A percentile compares a stretch with the other conserved stretches of the same genome.
Evolutionary conservation across 2,888 invertebrate genomes (phyloP).

Genomic region (Leuctra nigra): DNA sequence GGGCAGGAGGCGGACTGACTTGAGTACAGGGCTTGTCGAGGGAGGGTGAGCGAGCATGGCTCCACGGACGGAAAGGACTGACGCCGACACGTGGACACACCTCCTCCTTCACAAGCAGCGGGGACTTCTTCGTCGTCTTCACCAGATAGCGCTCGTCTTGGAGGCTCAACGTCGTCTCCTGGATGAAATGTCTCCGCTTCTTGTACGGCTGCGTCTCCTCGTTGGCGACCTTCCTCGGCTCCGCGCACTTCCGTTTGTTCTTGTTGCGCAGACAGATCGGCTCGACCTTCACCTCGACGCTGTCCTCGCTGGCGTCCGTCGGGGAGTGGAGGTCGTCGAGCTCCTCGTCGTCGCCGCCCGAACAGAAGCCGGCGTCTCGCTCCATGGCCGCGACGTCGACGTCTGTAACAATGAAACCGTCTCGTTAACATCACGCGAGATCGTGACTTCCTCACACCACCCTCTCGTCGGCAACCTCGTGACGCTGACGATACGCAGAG

Average conservation of each 20-base stretch:
- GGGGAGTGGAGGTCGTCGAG: slow-evolving; percentile 49
- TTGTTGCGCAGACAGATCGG: slow-evolving; percentile 48
- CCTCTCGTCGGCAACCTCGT: not conserved
- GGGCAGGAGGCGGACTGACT: slow-evolving; percentile 4
- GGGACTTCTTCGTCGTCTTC: not conserved
- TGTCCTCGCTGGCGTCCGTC: slow-evolving; percentile 57
- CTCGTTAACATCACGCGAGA: too few species aligned
- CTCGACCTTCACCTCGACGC: slow-evolving; percentile 55
- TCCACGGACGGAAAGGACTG: slow-evolving; percentile 61
- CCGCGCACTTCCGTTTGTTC: slow-evolving; percentile 61
- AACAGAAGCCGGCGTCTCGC: slow-evolving; percentile 57
- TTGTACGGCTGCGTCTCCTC: slow-evolving; percentile 52
- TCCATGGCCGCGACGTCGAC: slow-evolving; percentile 8
- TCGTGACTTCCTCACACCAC: too few species aligned
- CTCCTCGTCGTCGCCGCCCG: slow-evolving; percentile 50
- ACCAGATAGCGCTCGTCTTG: slow-evolving; percentile 5
- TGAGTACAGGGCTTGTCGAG: slow-evolving; percentile 7
- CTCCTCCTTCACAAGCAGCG: slow-evolving; percentile 1
- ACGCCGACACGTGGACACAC: slow-evolving; percentile 17
- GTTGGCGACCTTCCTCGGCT: slow-evolving; percentile 54
- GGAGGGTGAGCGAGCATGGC: slow-evolving; percentile 32
- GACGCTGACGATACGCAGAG: not conserved
- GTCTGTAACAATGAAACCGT: slow-evolving; percentile 7
- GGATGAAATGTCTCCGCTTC: slow-evolving; percentile 45
- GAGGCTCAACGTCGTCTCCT: not conserved